Conservation (phyloP, 2,888 invertebrate species). For the Monochamus alternatus region DNA sequence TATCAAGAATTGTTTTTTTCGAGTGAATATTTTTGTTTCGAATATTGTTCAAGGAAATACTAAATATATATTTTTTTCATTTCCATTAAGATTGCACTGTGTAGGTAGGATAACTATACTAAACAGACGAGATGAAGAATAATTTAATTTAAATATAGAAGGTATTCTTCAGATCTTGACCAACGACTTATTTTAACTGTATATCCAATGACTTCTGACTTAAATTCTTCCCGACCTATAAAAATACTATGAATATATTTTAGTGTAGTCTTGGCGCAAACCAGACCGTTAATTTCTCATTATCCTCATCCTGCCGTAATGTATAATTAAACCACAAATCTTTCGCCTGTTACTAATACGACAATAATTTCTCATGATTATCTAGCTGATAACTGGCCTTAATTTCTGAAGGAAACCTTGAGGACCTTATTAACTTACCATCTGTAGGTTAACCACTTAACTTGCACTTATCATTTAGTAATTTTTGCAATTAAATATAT, state of each 20-base stretch:
- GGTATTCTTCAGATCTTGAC: too few species aligned
- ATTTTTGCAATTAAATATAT: background rate
- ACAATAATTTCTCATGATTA: conserved; percentile 7
- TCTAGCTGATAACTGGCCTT: conserved; percentile 9
- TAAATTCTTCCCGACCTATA: too few species aligned
- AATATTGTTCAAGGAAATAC: too few species aligned
- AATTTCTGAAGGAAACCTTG: conserved; percentile 12
- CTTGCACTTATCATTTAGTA: background rate
- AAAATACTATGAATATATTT: background rate
- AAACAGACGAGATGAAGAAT: too few species aligned
- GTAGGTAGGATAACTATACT: too few species aligned
- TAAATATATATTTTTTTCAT: too few species aligned
- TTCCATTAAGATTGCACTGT: too few species aligned
- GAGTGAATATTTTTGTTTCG: too few species aligned
- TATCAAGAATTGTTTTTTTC: too few species aligned
- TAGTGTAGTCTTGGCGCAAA: background rate
- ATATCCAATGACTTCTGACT: too few species aligned
- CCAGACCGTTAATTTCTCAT: background rate
- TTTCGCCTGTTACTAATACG: background rate
- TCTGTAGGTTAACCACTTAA: conserved; percentile 4
- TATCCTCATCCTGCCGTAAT: background rate
- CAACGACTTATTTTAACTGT: too few species aligned
- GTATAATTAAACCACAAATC: background rate
- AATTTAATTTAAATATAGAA: too few species aligned
- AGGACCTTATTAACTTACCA: background rate